Percentiles rank a stretch among this genome's conserved stretches.
Conservation (phyloP, 1,140 invertebrate genomes). For the Diorhabda sublineata region DNA sequence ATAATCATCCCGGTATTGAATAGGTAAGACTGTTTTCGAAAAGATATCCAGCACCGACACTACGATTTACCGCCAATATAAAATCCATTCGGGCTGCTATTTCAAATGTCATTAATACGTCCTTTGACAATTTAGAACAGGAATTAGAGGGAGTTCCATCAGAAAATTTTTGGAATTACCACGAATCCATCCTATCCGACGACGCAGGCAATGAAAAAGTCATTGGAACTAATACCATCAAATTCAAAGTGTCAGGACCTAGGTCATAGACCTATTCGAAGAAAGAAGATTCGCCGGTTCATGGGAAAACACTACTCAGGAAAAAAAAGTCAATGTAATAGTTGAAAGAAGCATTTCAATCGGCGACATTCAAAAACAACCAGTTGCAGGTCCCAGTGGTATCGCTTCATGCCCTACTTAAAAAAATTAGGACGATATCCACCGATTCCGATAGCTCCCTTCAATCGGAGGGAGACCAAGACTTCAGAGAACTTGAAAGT, state of each 20-base stretch:
- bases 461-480: constrained; percentile 7
- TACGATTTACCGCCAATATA: too few species aligned
- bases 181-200: background rate
- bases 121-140: background rate
- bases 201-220: background rate
- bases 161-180: background rate
- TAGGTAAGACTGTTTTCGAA: too few species aligned
- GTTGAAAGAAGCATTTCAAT: constrained; percentile 10
- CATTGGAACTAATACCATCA: constrained; percentile 6
- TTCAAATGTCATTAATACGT: background rate
- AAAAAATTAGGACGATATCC: background rate
- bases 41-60: too few species aligned
- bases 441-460: constrained; percentile 12
- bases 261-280: constrained; percentile 4
- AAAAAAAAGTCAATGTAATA: constrained; percentile 14
- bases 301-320: background rate
- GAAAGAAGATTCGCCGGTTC: constrained; percentile 1
- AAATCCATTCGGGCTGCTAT: too few species aligned
- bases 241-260: constrained; percentile 7
- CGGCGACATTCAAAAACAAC: constrained; percentile 6
- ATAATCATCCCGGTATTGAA: too few species aligned
- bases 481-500: constrained; percentile 4
- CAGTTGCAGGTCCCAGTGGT: background rate
- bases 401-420: background rate
- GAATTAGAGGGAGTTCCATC: background rate